Evolutionary conservation across 2,888 invertebrate species (phyloP).

Genomic region (Cataglyphis albicans): DNA sequence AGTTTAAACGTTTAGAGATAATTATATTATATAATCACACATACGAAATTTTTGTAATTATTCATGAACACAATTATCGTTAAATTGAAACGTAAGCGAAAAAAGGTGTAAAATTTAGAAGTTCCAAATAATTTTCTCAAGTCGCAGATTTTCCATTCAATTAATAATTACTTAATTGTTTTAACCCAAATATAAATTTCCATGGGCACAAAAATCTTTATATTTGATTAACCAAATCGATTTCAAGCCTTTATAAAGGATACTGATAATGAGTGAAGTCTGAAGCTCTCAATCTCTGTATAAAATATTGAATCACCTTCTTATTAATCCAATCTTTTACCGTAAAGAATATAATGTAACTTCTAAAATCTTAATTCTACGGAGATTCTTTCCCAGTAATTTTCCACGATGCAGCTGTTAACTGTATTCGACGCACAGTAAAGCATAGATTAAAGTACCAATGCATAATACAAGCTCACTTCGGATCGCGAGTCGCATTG

Average conservation of each 20-base stretch:
- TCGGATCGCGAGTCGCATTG: background rate
- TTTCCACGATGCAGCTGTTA: constrained; percentile 28
- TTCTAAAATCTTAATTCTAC: constrained; percentile 33
- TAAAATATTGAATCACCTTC: background rate
- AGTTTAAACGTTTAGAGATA: background rate
- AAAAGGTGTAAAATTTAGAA: background rate
- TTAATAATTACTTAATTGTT: background rate
- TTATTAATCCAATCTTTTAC: background rate
- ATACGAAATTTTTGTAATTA: background rate
- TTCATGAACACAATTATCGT: background rate
- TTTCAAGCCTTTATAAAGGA: background rate
- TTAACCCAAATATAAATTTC: background rate
- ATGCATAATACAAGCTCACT: constrained; percentile 8
- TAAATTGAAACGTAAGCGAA: background rate
- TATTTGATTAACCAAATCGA: constrained; percentile 20
- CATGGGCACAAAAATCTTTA: background rate
- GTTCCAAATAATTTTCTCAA: background rate
- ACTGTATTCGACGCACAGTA: constrained; percentile 8
- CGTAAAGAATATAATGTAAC: constrained; percentile 8
- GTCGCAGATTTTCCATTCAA: background rate
- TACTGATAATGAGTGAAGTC: background rate
- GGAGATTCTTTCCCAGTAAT: constrained; percentile 34
- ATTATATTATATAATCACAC: background rate
- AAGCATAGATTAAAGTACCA: constrained; percentile 25
- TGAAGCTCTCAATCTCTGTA: background rate